Evolutionary conservation across 2,888 invertebrate species (phyloP), one percentile per base, ranked within the genome.

Genomic region (Cyclophora albipunctata): DNA sequence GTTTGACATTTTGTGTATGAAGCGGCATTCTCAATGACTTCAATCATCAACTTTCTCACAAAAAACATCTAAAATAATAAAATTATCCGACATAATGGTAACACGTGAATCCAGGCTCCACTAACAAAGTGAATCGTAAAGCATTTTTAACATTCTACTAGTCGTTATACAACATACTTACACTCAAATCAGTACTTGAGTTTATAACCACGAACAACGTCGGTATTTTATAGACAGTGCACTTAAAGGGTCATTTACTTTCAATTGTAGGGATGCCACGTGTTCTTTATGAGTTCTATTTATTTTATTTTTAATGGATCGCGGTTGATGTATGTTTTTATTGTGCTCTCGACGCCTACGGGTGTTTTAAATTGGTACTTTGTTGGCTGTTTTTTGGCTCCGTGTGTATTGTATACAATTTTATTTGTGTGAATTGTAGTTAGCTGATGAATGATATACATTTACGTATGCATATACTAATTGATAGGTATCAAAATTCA

Each of bases 211-310:
- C 51, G 54, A 58, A 58, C 60, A 58, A 60, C 54, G 56, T 46
- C 50, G 48, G 54, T 54, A 46, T 34, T 34, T 60, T 65, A 69
- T 66, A 69, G 67, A 69, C 66, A 64, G 71, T 50, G 71, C 64
- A 62, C 63, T 65, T 59, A 64, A 67, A 57, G 59, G 63, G 58
- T 67, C 62, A 67, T 66, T 69, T 60, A 64, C 62, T 61, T 66
- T 59, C 58, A 62, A 59, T 43, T 43, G 43, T 62, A 58, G 62
- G 57, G 60, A 58, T 46, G 64, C 64, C 73, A 72, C 72, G 71
- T 71, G 67, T 63, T 60, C 57, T 67, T 60, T 57, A 57, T 58
- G 52, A 51, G 45, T 43, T 35, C 50, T 57, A 43, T 54, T 54
- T 59, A 59, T 56, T 60, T 57, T 47, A 50, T 56, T 52, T 60